phyloP scores from a whole-genome alignment of 1,140 invertebrate genomes.

The Scylla paramamosain region DNA sequence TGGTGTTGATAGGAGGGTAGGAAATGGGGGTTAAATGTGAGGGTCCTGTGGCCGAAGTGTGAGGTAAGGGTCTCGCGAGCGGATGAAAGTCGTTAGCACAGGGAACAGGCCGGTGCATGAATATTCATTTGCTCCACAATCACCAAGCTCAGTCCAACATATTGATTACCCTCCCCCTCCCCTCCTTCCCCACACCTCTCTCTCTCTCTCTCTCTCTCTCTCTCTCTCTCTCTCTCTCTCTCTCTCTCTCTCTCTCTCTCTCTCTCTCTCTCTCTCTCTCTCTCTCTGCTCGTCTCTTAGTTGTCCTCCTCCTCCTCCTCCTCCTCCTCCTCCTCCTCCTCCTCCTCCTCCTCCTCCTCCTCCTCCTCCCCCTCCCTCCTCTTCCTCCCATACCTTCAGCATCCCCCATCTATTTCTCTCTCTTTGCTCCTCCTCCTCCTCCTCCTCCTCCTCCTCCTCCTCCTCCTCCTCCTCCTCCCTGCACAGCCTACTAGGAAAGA shows the following conservation, averaged over 20 bases:
- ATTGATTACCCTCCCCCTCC: conserved; percentile 62
- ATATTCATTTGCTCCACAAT: conserved; percentile 73
- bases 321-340: too few relatives aligned
- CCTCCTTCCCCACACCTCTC: conserved; percentile 17
- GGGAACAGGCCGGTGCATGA: conserved; percentile 65
- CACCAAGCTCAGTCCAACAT: conserved; percentile 71
- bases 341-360: neutral
- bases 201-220: neutral
- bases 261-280: neutral
- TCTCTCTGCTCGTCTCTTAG: neutral
- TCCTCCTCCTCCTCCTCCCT: conserved; percentile 33
- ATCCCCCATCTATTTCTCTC: neutral
- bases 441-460: conserved; percentile 42
- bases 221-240: neutral
- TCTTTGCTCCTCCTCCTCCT: conserved; percentile 38
- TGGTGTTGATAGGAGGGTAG: neutral
- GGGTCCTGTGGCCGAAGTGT: neutral
- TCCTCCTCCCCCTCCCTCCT: too few relatives aligned
- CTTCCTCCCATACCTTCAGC: too few relatives aligned
- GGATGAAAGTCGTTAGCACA: conserved; percentile 56
- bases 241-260: neutral
- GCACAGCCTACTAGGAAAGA: too few relatives aligned
- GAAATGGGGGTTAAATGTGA: neutral
- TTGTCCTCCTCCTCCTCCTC: neutral
- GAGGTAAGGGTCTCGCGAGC: neutral